These are phyloP conservation scores for Ladona fulva DNA, from an alignment of 1,140 invertebrate genomes.

Conservation along the genomic window DNA sequence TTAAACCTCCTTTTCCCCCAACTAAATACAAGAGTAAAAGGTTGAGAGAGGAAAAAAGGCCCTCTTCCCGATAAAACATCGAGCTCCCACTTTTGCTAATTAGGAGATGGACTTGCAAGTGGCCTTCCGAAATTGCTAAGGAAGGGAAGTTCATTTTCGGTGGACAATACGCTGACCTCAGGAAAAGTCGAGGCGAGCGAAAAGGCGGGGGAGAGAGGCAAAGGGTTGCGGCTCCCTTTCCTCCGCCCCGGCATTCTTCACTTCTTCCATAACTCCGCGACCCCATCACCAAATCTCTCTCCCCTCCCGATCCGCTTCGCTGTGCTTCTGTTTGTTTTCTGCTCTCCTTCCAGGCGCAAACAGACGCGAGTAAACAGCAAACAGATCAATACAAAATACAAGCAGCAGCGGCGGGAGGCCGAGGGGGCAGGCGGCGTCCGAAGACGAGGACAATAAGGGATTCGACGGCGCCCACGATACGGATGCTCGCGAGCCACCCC, in stretches of 20 bases:
- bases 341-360: slow-evolving; percentile 6
- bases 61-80: not conserved
- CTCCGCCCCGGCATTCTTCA: not conserved
- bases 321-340: slow-evolving; percentile 5
- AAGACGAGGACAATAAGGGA: not conserved
- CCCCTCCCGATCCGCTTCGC: not conserved
- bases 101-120: not conserved
- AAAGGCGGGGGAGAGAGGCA: not conserved
- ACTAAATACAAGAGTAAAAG: not conserved
- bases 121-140: not conserved
- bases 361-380: slow-evolving; percentile 7
- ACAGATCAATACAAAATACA: slow-evolving; percentile 7
- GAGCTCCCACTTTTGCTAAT: not conserved
- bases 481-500: too few species aligned
- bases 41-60: not conserved
- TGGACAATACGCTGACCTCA: not conserved
- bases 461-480: too few species aligned
- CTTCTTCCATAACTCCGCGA: not conserved
- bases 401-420: not conserved
- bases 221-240: not conserved
- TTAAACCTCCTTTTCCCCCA: too few species aligned
- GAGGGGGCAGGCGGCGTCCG: not conserved
- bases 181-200: not conserved
- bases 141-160: not conserved
- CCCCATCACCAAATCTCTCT: not conserved